phyloP scores from a whole-genome alignment of 2,888 invertebrate genomes.

The Ernsta delagoae region DNA sequence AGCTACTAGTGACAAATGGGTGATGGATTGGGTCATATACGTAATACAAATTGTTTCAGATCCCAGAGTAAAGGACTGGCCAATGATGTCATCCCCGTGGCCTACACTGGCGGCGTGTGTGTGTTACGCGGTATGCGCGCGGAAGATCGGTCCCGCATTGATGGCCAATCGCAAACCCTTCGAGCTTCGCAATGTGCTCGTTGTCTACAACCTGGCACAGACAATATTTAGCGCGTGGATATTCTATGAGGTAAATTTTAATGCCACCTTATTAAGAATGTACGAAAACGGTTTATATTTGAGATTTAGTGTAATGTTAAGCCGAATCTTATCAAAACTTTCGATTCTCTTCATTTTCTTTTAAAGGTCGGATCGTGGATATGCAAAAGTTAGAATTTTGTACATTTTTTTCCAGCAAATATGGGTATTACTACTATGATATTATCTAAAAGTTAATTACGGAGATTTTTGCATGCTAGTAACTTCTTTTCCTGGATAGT shows the following conservation, averaged over 20 bases:
- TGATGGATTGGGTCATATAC: not conserved
- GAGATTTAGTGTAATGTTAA: no score
- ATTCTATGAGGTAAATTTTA: conserved; percentile 92
- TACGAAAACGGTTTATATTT: no score
- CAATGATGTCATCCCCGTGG: conserved; percentile 95
- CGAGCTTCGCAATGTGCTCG: conserved; percentile 90
- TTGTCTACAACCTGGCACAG: conserved; percentile 95
- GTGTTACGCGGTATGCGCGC: conserved; percentile 93
- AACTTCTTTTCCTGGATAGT: no score
- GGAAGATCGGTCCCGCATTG: conserved; percentile 91
- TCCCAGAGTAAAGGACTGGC: conserved; percentile 94
- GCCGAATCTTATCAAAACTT: no score
- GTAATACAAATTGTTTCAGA: conserved; percentile 84
- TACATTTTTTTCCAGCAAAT: no score
- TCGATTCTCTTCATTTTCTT: no score
- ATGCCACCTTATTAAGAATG: no score
- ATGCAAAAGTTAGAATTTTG: no score
- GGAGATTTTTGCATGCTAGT: no score
- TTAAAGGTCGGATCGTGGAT: no score
- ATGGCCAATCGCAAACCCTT: conserved; percentile 97
- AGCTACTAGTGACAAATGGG: not conserved
- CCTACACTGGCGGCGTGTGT: conserved; percentile 94
- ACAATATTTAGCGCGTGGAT: conserved; percentile 96
- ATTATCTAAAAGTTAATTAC: no score
- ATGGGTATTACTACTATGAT: no score